These are phyloP conservation scores for Xiphydria camelus DNA, from an alignment of 2,888 invertebrate genomes.

Conservation along the genomic window DNA sequence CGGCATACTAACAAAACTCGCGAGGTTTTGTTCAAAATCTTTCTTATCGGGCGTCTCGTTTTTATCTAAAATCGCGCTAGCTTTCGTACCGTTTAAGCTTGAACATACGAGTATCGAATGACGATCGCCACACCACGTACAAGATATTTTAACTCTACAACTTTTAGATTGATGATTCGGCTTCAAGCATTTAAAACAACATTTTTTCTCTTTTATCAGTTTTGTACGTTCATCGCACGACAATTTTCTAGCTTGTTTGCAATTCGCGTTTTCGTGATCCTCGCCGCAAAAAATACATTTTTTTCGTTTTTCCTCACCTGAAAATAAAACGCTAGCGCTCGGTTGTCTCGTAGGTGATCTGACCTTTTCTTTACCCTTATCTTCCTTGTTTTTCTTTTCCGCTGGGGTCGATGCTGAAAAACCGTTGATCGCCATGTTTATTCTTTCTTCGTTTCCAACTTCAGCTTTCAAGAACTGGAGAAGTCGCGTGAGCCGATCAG, in stretches of 20 bases:
- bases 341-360: constrained; percentile 10
- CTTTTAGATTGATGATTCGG: constrained; percentile 24
- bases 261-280: constrained; percentile 23
- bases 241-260: constrained; percentile 24
- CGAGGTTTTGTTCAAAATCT: constrained; percentile 7
- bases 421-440: constrained; percentile 18
- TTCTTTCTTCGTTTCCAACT: constrained; percentile 25
- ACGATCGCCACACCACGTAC: constrained; percentile 27
- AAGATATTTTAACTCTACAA: constrained; percentile 26
- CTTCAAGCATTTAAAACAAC: constrained; percentile 33
- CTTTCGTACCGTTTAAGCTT: constrained; percentile 11
- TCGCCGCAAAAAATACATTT: constrained; percentile 34
- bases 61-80: constrained; percentile 14
- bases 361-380: constrained; percentile 1
- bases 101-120: constrained; percentile 33
- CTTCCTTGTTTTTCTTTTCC: neutral
- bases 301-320: constrained; percentile 15
- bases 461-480: constrained; percentile 24
- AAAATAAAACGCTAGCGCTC: constrained; percentile 21
- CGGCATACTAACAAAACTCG: neutral
- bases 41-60: constrained; percentile 10
- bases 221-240: constrained; percentile 18
- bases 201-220: constrained; percentile 17
- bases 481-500: constrained; percentile 13
- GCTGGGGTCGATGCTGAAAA: constrained; percentile 6